Conservation (phyloP, 2,888 invertebrate species). For the Leptura quadrifasciata region DNA sequence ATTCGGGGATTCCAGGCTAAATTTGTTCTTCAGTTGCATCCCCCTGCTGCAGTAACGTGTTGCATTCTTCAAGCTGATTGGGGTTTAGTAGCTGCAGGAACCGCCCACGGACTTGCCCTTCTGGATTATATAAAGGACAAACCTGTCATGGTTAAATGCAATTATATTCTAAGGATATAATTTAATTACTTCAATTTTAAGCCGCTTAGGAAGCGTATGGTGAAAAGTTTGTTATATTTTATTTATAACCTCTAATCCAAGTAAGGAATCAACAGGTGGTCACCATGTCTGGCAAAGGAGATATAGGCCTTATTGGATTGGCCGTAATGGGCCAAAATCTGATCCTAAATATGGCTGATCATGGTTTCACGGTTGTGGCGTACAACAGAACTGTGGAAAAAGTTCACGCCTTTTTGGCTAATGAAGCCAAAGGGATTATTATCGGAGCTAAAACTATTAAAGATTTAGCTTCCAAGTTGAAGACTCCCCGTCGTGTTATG, state of each 20-base stretch:
- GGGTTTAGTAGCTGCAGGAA: constrained; percentile 93
- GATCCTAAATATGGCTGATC: constrained; percentile 98
- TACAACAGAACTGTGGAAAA: constrained; percentile 97
- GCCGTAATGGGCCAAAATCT: constrained; percentile 99
- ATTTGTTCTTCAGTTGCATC: constrained; percentile 90
- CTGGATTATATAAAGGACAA: constrained; percentile 88
- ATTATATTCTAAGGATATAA: constrained; percentile 38
- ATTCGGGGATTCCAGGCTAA: constrained; percentile 83
- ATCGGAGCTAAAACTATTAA: constrained; percentile 94
- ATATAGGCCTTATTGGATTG: constrained; percentile 97
- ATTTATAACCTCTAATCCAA: constrained; percentile 42
- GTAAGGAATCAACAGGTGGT: constrained; percentile 54
- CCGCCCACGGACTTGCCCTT: constrained; percentile 95
- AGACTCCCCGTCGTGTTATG: constrained; percentile 95
- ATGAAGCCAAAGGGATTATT: constrained; percentile 98
- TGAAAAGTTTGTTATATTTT: constrained; percentile 12
- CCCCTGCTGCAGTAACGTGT: constrained; percentile 95
- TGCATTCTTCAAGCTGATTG: constrained; percentile 92
- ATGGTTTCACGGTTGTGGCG: constrained; percentile 97
- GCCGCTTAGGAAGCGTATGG: constrained; percentile 11
- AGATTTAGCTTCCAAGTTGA: constrained; percentile 94
- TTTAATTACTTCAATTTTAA: constrained; percentile 46
- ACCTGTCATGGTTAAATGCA: constrained; percentile 90
- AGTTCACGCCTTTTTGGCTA: constrained; percentile 92
- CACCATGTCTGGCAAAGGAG: constrained; percentile 78